These are phyloP conservation scores for Trimorus sp. DNA, from an alignment of 2,888 invertebrate species.

Conservation along the genomic window DNA sequence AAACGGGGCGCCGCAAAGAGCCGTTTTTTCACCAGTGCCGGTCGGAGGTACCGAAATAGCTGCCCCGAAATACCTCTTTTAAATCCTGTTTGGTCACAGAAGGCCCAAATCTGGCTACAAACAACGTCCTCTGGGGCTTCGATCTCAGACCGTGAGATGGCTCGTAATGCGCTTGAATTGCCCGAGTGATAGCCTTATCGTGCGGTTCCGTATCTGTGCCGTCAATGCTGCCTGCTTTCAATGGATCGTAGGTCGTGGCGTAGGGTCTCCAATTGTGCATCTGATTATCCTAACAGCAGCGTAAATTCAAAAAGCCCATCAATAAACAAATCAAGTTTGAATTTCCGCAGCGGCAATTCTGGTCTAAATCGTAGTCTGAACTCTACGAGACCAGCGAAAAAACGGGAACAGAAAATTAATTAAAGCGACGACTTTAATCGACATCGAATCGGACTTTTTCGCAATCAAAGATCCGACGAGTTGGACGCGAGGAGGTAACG, in stretches of 20 bases:
- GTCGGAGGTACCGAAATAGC: not conserved
- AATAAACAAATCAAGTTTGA: too few species aligned
- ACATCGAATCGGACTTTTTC: too few species aligned
- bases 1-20: too few species aligned
- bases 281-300: conserved; percentile 24
- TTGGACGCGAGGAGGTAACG: too few species aligned
- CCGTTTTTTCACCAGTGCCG: too few species aligned
- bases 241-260: conserved; percentile 86
- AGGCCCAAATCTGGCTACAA: conserved; percentile 88
- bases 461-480: too few species aligned
- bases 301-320: conserved; percentile 6
- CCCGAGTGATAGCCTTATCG: conserved; percentile 89
- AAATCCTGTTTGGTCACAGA: conserved; percentile 85
- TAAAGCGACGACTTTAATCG: too few species aligned
- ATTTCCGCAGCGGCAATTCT: too few species aligned
- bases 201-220: conserved; percentile 92
- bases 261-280: conserved; percentile 47
- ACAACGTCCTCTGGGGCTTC: conserved; percentile 87
- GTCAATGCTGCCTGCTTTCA: conserved; percentile 93
- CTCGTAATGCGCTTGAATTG: conserved; percentile 86
- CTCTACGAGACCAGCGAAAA: too few species aligned
- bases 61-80: conserved; percentile 76
- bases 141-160: conserved; percentile 87
- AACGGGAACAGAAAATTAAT: too few species aligned
- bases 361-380: too few species aligned